Base-by-base conservation (phyloP, 1,140 invertebrate genomes). In the Drosophila quadrilineata region DNA sequence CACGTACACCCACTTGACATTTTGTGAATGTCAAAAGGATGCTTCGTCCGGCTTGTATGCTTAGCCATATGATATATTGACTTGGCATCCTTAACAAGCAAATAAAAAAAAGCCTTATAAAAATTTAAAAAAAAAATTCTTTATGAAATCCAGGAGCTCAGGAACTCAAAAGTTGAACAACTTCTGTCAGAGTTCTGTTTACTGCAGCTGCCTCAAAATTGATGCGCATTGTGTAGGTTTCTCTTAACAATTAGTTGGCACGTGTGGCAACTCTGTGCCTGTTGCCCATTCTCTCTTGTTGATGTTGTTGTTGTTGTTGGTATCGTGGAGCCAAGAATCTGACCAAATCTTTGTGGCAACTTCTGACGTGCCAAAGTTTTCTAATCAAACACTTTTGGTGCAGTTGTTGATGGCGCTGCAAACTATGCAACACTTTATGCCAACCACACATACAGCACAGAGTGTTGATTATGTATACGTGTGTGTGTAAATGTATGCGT, bases 331-430 rank as follows among this genome's bases (percentile, higher is more conserved):
- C 24, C 6, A 54, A 54, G 54, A 59, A 50, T 59, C 9, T 43
- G 31, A 14, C 52, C 50, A 72, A 84, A 65, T 77, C 72, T 84
- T 84, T 52, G 52, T 31, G 54, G 64, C 24, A 71, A 84, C 52
- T 73, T 63, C 46, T 62, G 49, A 41, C 26, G 60, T 63, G 71
- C 41, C 22, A 59, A 66, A 66, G 38, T 82, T 82, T 82, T 82
- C 77, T 84, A 82, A 82, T 82, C 77, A 84, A 84, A 84, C 77
- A 84, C 77, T 84, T 74, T n/a, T n/a, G n/a, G 50, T 6, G 21
- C 54, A 57, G 57, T n/a, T 43, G 50, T 54, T 48, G 48, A 53
- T 24, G 46, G 57, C 31, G 35, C 46, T 45, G 31, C 45, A 62
- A 71, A 63, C 56, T 63, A 67, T 60, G 48, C 48, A 38, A 53